Percentiles rank a stretch among this genome's conserved stretches.
phyloP scores from a whole-genome alignment of 2,888 invertebrate species.

The Stenolophus ochropezus region DNA sequence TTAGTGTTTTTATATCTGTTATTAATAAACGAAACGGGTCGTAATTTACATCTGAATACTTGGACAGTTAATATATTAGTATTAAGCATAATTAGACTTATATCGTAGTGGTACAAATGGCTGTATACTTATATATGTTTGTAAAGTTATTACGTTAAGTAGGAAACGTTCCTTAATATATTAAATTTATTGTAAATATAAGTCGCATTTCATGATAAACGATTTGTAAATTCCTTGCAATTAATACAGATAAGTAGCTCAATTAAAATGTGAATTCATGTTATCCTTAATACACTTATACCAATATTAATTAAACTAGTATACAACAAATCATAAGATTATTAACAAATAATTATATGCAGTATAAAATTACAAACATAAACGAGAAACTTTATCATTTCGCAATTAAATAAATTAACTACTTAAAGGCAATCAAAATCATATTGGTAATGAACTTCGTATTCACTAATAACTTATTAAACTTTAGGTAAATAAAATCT shows the following conservation, averaged over 20 bases:
- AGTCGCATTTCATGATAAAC: conserved; percentile 9
- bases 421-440: too few species aligned
- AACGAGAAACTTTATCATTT: too few species aligned
- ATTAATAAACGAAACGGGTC: conserved; percentile 51
- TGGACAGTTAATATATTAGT: conserved; percentile 56
- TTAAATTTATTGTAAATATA: conserved; percentile 28
- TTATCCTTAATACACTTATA: conserved; percentile 3
- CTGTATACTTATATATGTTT: conserved; percentile 3
- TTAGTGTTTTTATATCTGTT: conserved; percentile 58
- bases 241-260: conserved; percentile 35
- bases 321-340: conserved; percentile 3
- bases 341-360: background rate
- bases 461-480: too few species aligned
- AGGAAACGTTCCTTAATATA: conserved; percentile 35
- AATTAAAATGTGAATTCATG: conserved; percentile 19
- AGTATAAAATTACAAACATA: background rate
- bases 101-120: conserved; percentile 32
- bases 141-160: conserved; percentile 4
- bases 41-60: conserved; percentile 49
- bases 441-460: too few species aligned
- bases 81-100: conserved; percentile 45
- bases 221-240: conserved; percentile 6
- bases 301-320: conserved; percentile 11
- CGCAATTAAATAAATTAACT: too few species aligned
- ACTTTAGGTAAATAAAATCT: too few species aligned